A percentile compares a stretch with the other conserved stretches of the same genome.
Conservation (phyloP, 2,888 invertebrate genomes). For the Agrochola lychnidis region DNA sequence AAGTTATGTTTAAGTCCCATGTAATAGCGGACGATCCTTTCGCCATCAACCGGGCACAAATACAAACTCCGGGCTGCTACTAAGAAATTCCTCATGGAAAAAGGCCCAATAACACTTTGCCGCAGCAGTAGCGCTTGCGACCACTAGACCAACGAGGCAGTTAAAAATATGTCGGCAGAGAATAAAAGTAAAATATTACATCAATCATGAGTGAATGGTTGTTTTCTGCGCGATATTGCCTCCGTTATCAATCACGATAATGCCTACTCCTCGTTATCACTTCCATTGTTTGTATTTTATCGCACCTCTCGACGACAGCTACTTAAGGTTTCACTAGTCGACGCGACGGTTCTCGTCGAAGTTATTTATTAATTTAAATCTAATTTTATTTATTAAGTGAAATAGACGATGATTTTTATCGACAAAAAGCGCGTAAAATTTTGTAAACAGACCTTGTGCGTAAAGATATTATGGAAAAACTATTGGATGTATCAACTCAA, state of each 20-base stretch:
- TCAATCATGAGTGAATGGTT: constrained; percentile 19
- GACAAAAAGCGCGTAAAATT: too few relatives aligned
- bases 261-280: constrained; percentile 27
- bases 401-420: too few relatives aligned
- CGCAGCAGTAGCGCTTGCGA: not conserved
- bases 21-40: not conserved
- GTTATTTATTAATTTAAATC: too few relatives aligned
- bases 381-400: too few relatives aligned
- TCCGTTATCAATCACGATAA: constrained; percentile 42
- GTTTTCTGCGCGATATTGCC: not conserved
- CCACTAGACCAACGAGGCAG: not conserved
- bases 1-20: not conserved
- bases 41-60: not conserved
- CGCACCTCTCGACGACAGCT: not conserved
- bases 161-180: not conserved
- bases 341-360: too few relatives aligned
- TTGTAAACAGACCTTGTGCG: too few relatives aligned
- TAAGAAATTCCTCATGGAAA: not conserved
- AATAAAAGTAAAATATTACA: constrained; percentile 6
- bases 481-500: too few relatives aligned
- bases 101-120: not conserved
- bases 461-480: too few relatives aligned
- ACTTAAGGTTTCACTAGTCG: not conserved
- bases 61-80: not conserved
- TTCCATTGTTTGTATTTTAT: constrained; percentile 21